Evolutionary conservation across 2,888 invertebrate genomes (phyloP), one percentile per base, ranked within the genome.

Genomic region (Zygaena filipendulae): DNA sequence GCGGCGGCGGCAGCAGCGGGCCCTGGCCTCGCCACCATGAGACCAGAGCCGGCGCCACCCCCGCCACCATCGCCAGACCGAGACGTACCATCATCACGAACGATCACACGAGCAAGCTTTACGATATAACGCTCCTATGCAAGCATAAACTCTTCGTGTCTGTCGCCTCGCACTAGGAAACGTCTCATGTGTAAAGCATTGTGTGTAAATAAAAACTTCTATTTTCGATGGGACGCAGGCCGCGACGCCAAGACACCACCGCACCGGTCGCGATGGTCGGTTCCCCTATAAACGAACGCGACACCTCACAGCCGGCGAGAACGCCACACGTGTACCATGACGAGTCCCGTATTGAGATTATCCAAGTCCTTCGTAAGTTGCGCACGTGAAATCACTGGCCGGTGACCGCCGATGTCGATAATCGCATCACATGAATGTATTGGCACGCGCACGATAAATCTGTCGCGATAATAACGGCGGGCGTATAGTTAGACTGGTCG

Each of bases 11-110:
- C 42, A 64, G 36, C 52, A 49, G 48, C 18, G 59, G 45, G 2
- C 60, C 58, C 34, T 64, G 61, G 0, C 75, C 72, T 19, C 75
- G 64, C 77, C 75, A 75, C 79, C 77, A 77, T 23, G 79, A 75
- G 42, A 81, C 72, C 40, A 79, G 46, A 31, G 75, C 77, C 30
- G 81, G 81, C 35, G 81, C 77, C 40, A 81, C 80, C 13, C 80
- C 81, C 27, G 80, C 79, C 32, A 80, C 79, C 79, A 81, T 80
- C 36, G 81, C 80, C 35, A 81, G 39, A 13, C 77, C 68, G 43
- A 81, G 47, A 10, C 67, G 63, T 40, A 80, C 81, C 81, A 81
- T 81, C 36, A 36, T 61, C 16, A 6, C 16, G 7, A 16, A 16
- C 4, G 7, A 6, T 6, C n/a, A 13, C 24, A 13, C 16, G 5